Evolutionary conservation across 2,797 vertebrate genomes (phyloP), one percentile per base, ranked within the genome.

Genomic region (Allobates femoralis): DNA sequence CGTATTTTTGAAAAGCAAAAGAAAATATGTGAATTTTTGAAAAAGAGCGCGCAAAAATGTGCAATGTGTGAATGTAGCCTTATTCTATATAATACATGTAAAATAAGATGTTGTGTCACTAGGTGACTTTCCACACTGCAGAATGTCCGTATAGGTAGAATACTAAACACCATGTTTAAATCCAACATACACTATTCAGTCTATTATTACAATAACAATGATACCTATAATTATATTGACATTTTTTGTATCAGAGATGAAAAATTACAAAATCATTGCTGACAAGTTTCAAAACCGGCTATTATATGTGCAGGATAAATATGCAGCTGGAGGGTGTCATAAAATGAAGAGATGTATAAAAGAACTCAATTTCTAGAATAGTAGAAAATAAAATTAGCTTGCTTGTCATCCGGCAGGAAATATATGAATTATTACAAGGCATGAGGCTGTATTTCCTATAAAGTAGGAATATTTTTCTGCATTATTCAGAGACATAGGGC

Each of bases 391-490:
- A 50, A 74, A 74, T 74, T 50, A 74, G 71, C 15, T n/a, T 16
- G 5, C 71, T 50, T 50, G 41, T 50, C 37, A 79, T 77, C 76
- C 14, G 19, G 55, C 55, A 79, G 76, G 26, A 34, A 79, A 58
- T 79, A 23, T 60, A 60, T 58, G 76, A 16, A 58, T 37, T 37
- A 55, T 55, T 79, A 58, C 76, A 79, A 56, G 76, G 53, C 76
- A 79, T 15, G 18, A 30, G 12, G 55, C 3, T 79, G 53, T 14
- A 53, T 32, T 21, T 10, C 56, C 50, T 77, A 30, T 15, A 56
- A 56, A 15, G 34, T n/a, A 74, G 41, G 71, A 50, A 74, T 71
- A 41, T 46, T 69, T n/a, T 56, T 28, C 10, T 34, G 32, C 30
- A 34, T 78, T 78, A 30, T 34, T 79, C 30, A 58, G 4, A 23